Conservation (phyloP, 2,888 invertebrate species). For the Abrostola triplasia region DNA sequence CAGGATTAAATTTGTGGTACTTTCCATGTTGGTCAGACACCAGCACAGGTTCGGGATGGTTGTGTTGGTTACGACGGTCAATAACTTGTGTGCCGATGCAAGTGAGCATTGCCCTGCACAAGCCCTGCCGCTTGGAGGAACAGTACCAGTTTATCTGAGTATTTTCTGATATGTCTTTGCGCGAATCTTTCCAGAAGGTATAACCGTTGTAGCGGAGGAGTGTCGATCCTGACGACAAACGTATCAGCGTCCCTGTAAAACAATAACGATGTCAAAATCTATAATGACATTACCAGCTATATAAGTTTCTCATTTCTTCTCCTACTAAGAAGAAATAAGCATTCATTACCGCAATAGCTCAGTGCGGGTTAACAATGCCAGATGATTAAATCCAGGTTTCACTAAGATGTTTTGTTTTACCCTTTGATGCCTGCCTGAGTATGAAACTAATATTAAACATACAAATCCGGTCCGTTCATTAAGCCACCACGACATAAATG, state of each 20-base stretch:
- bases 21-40: slow-evolving; percentile 10
- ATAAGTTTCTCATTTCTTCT: too few relatives aligned
- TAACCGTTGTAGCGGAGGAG: slow-evolving; percentile 14
- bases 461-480: too few relatives aligned
- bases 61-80: slow-evolving; percentile 14
- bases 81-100: slow-evolving; percentile 9
- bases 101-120: slow-evolving; percentile 11
- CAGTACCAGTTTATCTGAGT: slow-evolving; percentile 13
- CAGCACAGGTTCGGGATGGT: slow-evolving; percentile 20
- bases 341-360: too few relatives aligned
- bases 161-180: neutral
- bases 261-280: neutral
- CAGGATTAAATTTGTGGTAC: slow-evolving; percentile 9
- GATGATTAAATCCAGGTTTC: too few relatives aligned
- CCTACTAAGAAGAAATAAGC: too few relatives aligned
- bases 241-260: slow-evolving; percentile 13
- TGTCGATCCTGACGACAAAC: slow-evolving; percentile 9
- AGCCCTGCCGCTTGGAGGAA: slow-evolving; percentile 18
- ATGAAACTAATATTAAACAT: too few relatives aligned
- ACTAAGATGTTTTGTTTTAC: too few relatives aligned
- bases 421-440: too few relatives aligned
- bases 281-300: too few relatives aligned
- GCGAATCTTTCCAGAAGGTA: slow-evolving; percentile 16
- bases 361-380: too few relatives aligned
- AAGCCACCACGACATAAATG: too few relatives aligned